A percentile compares a stretch with the other conserved stretches of the same genome.
Conservation (phyloP, 2,797 vertebrate species). For the Lindbergichthys nudifrons region DNA sequence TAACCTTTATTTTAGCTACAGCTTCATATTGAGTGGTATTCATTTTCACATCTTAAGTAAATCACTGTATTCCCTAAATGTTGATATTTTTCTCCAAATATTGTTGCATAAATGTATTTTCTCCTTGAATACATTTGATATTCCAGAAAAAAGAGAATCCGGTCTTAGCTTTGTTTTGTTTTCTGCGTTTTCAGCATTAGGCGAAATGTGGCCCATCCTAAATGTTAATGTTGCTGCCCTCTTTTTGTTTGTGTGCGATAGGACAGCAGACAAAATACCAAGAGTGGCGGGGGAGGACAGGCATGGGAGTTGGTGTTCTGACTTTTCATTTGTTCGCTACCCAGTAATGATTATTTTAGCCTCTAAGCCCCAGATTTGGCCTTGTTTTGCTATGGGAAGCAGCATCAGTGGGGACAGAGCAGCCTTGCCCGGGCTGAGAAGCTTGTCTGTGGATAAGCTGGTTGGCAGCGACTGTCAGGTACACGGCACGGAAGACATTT, state of each 20-base stretch:
- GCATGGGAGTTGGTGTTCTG: slow-evolving; percentile 66
- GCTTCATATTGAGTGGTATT: neutral
- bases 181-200: neutral
- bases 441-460: slow-evolving; percentile 74
- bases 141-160: slow-evolving; percentile 3
- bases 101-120: neutral
- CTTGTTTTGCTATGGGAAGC: slow-evolving; percentile 75
- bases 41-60: neutral
- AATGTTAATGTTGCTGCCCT: slow-evolving; percentile 46
- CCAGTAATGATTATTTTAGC: slow-evolving; percentile 83
- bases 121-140: neutral
- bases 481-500: slow-evolving; percentile 61
- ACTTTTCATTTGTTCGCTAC: slow-evolving; percentile 78
- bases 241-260: slow-evolving; percentile 48
- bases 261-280: slow-evolving; percentile 57
- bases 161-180: slow-evolving; percentile 13
- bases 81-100: neutral
- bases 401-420: slow-evolving; percentile 68
- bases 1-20: neutral
- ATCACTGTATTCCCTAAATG: neutral
- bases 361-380: slow-evolving; percentile 83
- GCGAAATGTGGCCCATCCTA: slow-evolving; percentile 23
- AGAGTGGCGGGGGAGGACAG: slow-evolving; percentile 42
- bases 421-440: slow-evolving; percentile 72
- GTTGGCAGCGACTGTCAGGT: slow-evolving; percentile 71